A percentile compares a stretch with the other conserved stretches of the same genome.
Evolutionary conservation across 2,113 vertebrate species (phyloP).

Genomic region (Cricetomys ansorgei): DNA sequence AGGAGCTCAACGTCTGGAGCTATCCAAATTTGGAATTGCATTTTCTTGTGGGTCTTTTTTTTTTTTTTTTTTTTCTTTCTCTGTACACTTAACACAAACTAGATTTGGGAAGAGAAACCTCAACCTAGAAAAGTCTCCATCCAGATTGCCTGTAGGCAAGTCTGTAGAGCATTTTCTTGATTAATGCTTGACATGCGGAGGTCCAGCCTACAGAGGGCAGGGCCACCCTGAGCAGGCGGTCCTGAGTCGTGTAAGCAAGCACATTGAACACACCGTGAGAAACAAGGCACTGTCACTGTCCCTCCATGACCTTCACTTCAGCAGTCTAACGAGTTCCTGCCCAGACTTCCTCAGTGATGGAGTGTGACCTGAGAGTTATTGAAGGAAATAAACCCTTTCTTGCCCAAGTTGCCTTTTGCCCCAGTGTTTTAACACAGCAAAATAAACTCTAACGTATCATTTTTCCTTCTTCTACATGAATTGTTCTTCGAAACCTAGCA

Average conservation of each 20-base stretch:
- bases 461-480: conserved; percentile 16
- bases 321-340: background rate
- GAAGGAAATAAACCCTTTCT: background rate
- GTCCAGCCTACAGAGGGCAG: background rate
- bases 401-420: background rate
- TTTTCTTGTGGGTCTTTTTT: background rate
- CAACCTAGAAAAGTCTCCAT: background rate
- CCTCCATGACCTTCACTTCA: background rate
- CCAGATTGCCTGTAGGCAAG: background rate
- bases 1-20: background rate
- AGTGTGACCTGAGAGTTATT: no score
- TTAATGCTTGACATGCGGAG: background rate
- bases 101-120: background rate
- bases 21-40: rapidly evolving
- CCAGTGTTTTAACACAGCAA: background rate
- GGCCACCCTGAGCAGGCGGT: background rate
- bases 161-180: background rate
- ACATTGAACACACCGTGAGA: background rate
- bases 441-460: background rate
- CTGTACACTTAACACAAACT: background rate
- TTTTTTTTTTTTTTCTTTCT: no score
- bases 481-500: background rate
- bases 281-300: background rate
- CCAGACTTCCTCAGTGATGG: background rate
- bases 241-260: background rate